Evolutionary conservation across 2,888 invertebrate genomes (phyloP).

Genomic region (Lamproptera curius): DNA sequence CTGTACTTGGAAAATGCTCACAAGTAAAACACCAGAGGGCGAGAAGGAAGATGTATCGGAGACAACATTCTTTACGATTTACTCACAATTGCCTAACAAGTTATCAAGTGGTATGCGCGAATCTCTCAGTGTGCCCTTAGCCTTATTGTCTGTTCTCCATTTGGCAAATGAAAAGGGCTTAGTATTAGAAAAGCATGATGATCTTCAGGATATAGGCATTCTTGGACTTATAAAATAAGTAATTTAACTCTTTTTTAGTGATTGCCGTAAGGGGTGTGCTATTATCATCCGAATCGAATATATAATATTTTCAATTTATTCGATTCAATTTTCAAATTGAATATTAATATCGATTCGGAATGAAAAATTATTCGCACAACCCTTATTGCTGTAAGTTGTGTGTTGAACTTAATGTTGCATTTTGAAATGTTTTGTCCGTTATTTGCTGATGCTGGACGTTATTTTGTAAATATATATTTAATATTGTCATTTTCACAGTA

Average conservation of each 20-base stretch:
- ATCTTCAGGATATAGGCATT: slow-evolving; percentile 75
- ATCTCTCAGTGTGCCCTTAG: slow-evolving; percentile 86
- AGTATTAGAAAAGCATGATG: slow-evolving; percentile 67
- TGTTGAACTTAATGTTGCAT: not conserved
- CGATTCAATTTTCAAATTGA: not conserved
- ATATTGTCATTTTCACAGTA: slow-evolving; percentile 12
- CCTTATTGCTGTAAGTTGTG: no score
- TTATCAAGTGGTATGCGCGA: slow-evolving; percentile 81
- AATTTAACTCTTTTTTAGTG: no score
- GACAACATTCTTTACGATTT: slow-evolving; percentile 77
- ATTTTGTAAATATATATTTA: slow-evolving; percentile 26
- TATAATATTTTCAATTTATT: no score
- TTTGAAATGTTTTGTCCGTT: slow-evolving; percentile 8
- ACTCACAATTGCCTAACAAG: slow-evolving; percentile 74
- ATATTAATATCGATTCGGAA: no score
- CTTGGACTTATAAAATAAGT: slow-evolving; percentile 50
- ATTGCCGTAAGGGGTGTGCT: no score
- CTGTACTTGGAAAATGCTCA: slow-evolving; percentile 84
- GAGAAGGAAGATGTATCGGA: slow-evolving; percentile 56
- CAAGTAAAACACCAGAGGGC: slow-evolving; percentile 45
- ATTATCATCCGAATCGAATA: no score
- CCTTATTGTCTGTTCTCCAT: slow-evolving; percentile 89
- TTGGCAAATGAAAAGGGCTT: slow-evolving; percentile 89
- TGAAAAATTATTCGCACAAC: not conserved
- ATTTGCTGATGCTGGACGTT: slow-evolving; percentile 26